phyloP scores from a whole-genome alignment of 2,797 vertebrate genomes.

The Sternarchorhynchus goeldii region DNA sequence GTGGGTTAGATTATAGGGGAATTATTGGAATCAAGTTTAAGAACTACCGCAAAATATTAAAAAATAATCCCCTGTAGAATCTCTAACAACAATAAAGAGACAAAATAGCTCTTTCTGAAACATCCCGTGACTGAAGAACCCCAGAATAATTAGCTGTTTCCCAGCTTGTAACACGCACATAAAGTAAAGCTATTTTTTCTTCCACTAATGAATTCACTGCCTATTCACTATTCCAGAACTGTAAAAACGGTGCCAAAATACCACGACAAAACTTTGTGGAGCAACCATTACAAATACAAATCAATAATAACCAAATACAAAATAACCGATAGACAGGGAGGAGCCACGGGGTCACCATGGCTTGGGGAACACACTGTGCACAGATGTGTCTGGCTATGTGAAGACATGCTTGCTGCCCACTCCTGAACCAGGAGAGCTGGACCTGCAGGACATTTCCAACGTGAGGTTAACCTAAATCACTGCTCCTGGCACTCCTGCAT shows the following conservation, averaged over 20 bases:
- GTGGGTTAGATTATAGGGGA: no score
- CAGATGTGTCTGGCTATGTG: neutral
- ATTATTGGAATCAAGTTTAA: no score
- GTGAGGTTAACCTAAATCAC: slow-evolving; percentile 43
- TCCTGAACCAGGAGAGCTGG: slow-evolving; percentile 12
- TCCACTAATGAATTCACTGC: no score
- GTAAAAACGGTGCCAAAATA: neutral
- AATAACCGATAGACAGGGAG: no score
- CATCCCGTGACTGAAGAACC: no score
- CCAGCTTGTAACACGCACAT: no score
- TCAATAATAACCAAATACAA: no score
- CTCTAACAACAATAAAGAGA: neutral
- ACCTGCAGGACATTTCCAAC: slow-evolving; percentile 26
- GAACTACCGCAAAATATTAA: no score
- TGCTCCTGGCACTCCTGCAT: slow-evolving; percentile 19
- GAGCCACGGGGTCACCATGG: no score
- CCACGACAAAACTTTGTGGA: neutral
- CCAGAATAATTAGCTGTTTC: no score
- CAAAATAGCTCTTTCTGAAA: neutral
- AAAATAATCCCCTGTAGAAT: neutral
- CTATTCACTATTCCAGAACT: no score
- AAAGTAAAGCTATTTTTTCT: no score
- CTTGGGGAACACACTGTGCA: neutral
- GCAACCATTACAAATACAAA: slow-evolving; percentile 6
- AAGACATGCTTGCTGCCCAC: neutral